These are phyloP conservation scores for Plectrocnemia conspersa DNA, from an alignment of 1,140 invertebrate genomes.

Conservation along the genomic window DNA sequence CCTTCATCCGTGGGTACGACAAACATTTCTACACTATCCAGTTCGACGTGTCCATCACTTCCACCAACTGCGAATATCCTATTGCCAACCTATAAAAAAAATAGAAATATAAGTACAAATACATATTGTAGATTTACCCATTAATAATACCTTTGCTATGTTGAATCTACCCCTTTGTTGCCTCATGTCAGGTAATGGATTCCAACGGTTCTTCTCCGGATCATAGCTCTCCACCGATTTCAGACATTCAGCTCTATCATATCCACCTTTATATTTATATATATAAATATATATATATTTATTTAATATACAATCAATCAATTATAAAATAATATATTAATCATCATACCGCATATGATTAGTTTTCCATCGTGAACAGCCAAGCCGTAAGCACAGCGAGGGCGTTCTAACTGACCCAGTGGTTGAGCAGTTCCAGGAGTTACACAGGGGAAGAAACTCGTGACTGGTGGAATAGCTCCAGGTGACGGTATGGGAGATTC, in stretches of 20 bases:
- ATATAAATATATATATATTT: constrained; percentile 3
- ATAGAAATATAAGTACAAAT: background rate
- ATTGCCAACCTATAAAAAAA: constrained; percentile 46
- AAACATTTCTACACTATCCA: constrained; percentile 56
- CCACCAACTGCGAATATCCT: constrained; percentile 75
- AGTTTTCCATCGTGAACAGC: constrained; percentile 63
- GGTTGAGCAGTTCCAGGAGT: constrained; percentile 43
- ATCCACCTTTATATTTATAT: constrained; percentile 61
- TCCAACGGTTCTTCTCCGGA: constrained; percentile 65
- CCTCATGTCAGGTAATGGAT: constrained; percentile 61
- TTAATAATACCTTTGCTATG: constrained; percentile 47
- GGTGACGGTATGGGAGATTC: constrained; percentile 49
- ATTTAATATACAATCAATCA: constrained; percentile 1
- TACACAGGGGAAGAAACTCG: constrained; percentile 39
- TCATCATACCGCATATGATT: constrained; percentile 65
- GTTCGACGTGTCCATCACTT: constrained; percentile 60
- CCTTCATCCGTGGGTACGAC: constrained; percentile 17
- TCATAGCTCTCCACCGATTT: constrained; percentile 71
- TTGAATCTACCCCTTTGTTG: constrained; percentile 70
- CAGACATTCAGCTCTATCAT: constrained; percentile 80
- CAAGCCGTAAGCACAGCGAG: constrained; percentile 69
- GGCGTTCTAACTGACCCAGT: constrained; percentile 24
- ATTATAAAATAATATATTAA: constrained; percentile 10
- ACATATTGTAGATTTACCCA: background rate
- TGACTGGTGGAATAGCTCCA: constrained; percentile 47